phyloP scores from a whole-genome alignment of 2,797 vertebrate genomes.

The Hephaestus fuliginosus region DNA sequence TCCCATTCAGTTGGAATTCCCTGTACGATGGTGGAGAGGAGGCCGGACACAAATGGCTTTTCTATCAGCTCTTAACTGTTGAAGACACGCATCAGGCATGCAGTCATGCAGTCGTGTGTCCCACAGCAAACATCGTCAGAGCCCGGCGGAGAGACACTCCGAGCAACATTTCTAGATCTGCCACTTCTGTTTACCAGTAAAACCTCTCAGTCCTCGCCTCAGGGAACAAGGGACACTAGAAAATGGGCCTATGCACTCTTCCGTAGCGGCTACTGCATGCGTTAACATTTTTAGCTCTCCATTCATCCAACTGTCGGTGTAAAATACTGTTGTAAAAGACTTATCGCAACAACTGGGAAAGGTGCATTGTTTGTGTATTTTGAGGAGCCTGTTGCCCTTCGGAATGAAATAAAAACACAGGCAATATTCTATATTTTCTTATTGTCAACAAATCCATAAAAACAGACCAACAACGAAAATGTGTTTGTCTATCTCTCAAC shows the following conservation, averaged over 20 bases:
- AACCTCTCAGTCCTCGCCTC: slow-evolving; percentile 47
- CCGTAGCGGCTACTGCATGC: not conserved
- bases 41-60: slow-evolving; percentile 57
- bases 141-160: slow-evolving; percentile 27
- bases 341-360: not conserved
- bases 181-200: slow-evolving; percentile 62
- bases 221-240: slow-evolving; percentile 16
- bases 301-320: not conserved
- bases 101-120: slow-evolving; percentile 53
- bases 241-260: slow-evolving; percentile 27
- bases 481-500: not conserved
- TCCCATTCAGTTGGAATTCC: slow-evolving; percentile 52
- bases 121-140: slow-evolving; percentile 51
- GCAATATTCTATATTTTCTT: not conserved
- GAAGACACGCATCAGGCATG: slow-evolving; percentile 48
- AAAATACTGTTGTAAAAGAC: not conserved
- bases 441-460: not conserved
- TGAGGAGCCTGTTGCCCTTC: not conserved
- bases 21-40: slow-evolving; percentile 29
- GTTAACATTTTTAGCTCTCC: not conserved
- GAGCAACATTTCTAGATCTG: slow-evolving; percentile 59
- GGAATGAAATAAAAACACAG: not conserved
- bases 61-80: slow-evolving; percentile 63
- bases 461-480: not conserved
- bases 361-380: not conserved